Conservation (phyloP, 2,113 vertebrate genomes). For the Stomatorhinus ivindoensis region DNA sequence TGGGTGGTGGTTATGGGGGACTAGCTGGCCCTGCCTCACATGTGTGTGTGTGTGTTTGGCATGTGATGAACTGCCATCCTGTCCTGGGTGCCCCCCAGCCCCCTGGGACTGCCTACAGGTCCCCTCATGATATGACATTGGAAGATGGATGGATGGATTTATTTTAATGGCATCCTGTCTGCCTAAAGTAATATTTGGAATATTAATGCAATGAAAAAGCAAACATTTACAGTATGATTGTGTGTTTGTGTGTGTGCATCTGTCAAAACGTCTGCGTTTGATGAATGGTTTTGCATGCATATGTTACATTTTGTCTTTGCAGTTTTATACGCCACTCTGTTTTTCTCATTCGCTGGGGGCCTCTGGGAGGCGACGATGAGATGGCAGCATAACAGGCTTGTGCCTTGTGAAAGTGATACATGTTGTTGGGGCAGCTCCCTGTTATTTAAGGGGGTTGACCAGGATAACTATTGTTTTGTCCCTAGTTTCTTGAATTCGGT, state of each 20-base stretch:
- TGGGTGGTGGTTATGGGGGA: too few species aligned
- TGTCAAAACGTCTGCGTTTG: background rate
- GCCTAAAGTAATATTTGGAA: background rate
- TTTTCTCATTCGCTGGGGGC: background rate
- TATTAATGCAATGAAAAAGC: background rate
- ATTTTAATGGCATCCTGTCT: background rate
- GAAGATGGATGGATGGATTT: background rate
- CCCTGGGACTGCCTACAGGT: background rate
- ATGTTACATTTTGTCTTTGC: background rate
- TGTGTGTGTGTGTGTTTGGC: background rate
- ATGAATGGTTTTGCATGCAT: background rate
- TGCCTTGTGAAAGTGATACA: background rate
- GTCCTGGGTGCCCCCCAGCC: background rate
- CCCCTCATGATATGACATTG: background rate
- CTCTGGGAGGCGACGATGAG: background rate
- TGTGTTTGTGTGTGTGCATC: background rate
- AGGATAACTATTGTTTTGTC: background rate
- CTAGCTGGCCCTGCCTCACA: background rate
- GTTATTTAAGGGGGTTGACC: background rate
- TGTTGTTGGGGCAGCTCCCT: background rate
- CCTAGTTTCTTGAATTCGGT: background rate
- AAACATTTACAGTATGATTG: background rate
- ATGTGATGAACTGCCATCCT: background rate
- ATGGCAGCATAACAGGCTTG: background rate
- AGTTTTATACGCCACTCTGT: background rate